Base-by-base conservation (phyloP, 2,797 vertebrate genomes). In the Lagocephalus sceleratus region DNA sequence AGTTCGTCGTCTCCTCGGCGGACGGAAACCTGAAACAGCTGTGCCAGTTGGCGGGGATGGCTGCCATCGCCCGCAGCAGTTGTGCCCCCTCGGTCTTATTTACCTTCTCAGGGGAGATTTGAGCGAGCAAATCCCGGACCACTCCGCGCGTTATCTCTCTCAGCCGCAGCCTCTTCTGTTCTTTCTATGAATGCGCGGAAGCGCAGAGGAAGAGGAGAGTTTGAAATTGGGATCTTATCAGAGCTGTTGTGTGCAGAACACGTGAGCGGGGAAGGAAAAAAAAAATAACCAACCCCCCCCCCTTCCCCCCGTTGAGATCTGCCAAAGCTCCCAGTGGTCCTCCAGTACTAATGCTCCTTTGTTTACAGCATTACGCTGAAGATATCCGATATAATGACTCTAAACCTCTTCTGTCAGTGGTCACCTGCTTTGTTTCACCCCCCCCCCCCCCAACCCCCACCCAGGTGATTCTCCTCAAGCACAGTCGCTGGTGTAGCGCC, bases 71-170 rank as follows among this genome's bases (percentile, higher is more conserved):
- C 70, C 66, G 71, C 62, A 57, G 86, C 81, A 79, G 69, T 72
- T 82, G 75, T 67, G 64, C 75, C 83, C 81, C 66, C 66, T 45
- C 55, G 5, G 64, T 64, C 55, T 75, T 63, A 69, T 78, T 61
- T 64, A 44, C 0, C 32, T 42, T 73, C 68, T 75, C 73, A 20
- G 35, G 56, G 75, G 77, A 65, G 66, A 63, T 63, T 55, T 35
- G 55, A 66, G 67, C 67, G 69, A 79, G 62, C 50, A 67, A 79
- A 86, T 84, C 78, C 71, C 63, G 63, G 22, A 52, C 65, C 22
- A 49, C 76, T 71, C 57, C 39, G 51, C 60, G 72, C 69, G 60
- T 66, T 78, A 63, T 69, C 57, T 73, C 60, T 65, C 65, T 66
- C 59, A 51, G 75, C 69, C 47, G 57, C 59, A 54, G 54, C 51